These are phyloP conservation scores for Entomobrya multifasciata DNA, from an alignment of 2,888 invertebrate genomes.

Conservation along the genomic window DNA sequence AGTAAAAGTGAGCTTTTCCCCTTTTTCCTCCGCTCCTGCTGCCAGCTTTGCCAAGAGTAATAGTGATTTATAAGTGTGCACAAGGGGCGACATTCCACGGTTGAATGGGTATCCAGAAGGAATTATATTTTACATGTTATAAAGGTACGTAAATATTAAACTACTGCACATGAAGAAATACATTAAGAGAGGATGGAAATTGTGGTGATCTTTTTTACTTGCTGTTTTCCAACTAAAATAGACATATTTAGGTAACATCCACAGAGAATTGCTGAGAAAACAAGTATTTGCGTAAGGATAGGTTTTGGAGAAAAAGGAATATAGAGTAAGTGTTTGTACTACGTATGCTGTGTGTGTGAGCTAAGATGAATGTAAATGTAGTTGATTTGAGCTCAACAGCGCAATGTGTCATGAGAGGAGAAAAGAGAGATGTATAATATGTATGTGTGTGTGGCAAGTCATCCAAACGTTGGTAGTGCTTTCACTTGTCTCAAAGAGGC, in stretches of 20 bases:
- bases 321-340: not conserved
- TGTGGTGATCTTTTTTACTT: not conserved
- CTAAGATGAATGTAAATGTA: slow-evolving; percentile 19
- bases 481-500: not conserved
- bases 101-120: slow-evolving; percentile 40
- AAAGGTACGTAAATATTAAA: slow-evolving; percentile 1
- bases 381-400: slow-evolving; percentile 15
- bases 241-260: slow-evolving; percentile 57
- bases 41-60: slow-evolving; percentile 56
- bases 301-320: not conserved
- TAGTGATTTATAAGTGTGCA: slow-evolving; percentile 57
- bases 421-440: not conserved
- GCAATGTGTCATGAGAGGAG: slow-evolving; percentile 20
- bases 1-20: slow-evolving; percentile 2
- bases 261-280: slow-evolving; percentile 36
- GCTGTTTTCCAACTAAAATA: not conserved
- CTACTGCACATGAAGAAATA: too few relatives aligned
- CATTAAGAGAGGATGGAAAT: not conserved
- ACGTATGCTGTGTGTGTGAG: not conserved
- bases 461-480: not conserved
- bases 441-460: not conserved
- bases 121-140: slow-evolving; percentile 35
- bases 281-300: not conserved
- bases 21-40: slow-evolving; percentile 24
- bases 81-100: slow-evolving; percentile 40